Evolutionary conservation across 1,140 invertebrate genomes (phyloP), one percentile per base, ranked within the genome.

Genomic region (Heliconius himera): DNA sequence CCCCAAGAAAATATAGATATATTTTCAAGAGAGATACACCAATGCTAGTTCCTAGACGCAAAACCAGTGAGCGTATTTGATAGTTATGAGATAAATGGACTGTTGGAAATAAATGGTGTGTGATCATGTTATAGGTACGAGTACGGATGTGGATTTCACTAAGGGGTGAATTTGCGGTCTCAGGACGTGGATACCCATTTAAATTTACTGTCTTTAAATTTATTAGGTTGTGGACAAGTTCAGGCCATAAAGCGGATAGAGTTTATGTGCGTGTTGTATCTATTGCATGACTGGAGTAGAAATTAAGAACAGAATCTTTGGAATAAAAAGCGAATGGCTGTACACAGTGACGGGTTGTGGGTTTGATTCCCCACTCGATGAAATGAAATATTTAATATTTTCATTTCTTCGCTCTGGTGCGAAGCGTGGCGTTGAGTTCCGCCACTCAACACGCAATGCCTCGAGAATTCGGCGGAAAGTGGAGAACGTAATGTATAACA

Each of bases 11-110:
- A 46, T 46, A 46, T 46, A 46, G 41, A 46, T 11, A 13, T 0
- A 16, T 46, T 46, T 46, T 46, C 13, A 13, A 46, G 13, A 46
- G 41, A 46, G 41, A 46, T 46, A 46, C 41, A 46, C 41, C 41
- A 16, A 4, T 46, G 41, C 16, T 56, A 78, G 33, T 33, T 60
- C 51, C 26, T 71, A 81, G 66, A 75, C 49, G 74, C 54, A 49
- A 73, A 71, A 41, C 72, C 56, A 78, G 72, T 77, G 70, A 77
- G 76, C 76, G 76, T 72, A 20, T 81, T 78, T 78, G 73, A 78
- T 81, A 78, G 80, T 74, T 81, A 81, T 77, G 79, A 77, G 72
- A 77, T 81, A 77, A 81, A 81, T 77, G 79, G 79, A 81, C 76
- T 76, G 79, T 81, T 77, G 70, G 72, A 51, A 77, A 77, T 76